Conservation (phyloP, 2,797 vertebrate species). For the Tenualosa thibaudeaui region DNA sequence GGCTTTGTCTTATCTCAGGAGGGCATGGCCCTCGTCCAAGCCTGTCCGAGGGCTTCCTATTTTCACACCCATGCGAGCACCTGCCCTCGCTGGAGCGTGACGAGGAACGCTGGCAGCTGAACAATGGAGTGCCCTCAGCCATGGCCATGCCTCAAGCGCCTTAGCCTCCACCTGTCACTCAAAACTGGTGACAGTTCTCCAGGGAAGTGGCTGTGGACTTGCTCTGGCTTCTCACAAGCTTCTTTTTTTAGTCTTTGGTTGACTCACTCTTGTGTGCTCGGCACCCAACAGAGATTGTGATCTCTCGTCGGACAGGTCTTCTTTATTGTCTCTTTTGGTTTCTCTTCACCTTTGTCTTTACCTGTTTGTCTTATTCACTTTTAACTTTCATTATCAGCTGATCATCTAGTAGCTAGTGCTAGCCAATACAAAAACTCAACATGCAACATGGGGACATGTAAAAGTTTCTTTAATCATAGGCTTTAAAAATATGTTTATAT, state of each 20-base stretch:
- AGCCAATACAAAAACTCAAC: neutral
- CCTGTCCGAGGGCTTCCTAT: slow-evolving; percentile 73
- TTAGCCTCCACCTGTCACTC: slow-evolving; percentile 63
- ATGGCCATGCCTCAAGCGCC: slow-evolving; percentile 49
- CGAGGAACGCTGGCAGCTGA: slow-evolving; percentile 60
- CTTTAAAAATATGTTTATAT: neutral
- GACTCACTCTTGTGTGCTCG: neutral
- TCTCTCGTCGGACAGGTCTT: slow-evolving; percentile 9
- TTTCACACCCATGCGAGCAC: slow-evolving; percentile 75
- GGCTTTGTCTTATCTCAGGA: slow-evolving; percentile 75
- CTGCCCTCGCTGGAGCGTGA: slow-evolving; percentile 72
- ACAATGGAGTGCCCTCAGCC: slow-evolving; percentile 70
- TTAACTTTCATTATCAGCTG: neutral
- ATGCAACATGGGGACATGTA: neutral
- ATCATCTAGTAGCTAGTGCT: neutral
- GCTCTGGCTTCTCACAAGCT: neutral
- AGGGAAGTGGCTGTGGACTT: slow-evolving; percentile 8
- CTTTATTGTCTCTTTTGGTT: neutral
- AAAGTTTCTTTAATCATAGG: neutral
- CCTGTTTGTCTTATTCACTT: neutral
- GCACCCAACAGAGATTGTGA: neutral
- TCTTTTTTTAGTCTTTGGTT: neutral
- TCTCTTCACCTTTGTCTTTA: neutral
- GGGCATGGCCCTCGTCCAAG: slow-evolving; percentile 73
- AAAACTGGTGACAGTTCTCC: slow-evolving; percentile 63